Conservation (phyloP, 1,140 invertebrate genomes). For the Diorhabda elongata region DNA sequence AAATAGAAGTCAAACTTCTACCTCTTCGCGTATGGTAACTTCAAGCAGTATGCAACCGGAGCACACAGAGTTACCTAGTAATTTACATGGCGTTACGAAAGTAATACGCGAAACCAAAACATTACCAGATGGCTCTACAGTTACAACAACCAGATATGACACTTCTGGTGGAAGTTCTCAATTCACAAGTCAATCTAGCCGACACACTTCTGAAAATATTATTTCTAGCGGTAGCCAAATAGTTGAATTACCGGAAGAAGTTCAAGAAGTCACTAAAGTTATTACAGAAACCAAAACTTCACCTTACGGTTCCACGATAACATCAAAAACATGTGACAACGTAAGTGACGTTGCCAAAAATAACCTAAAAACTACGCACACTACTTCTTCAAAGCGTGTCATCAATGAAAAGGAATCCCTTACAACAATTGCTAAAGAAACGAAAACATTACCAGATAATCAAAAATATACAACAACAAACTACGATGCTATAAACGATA, state of each 20-base stretch:
- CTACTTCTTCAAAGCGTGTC: slow-evolving; percentile 5
- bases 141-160: slow-evolving; percentile 61
- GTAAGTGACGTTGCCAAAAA: slow-evolving; percentile 39
- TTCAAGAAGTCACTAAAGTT: slow-evolving; percentile 55
- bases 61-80: slow-evolving; percentile 19
- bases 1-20: slow-evolving; percentile 51
- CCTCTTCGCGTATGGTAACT: slow-evolving; percentile 48
- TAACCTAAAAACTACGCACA: neutral
- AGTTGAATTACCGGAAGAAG: slow-evolving; percentile 22
- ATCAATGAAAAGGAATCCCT: neutral
- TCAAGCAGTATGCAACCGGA: slow-evolving; percentile 10
- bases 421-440: slow-evolving; percentile 6
- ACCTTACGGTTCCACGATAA: slow-evolving; percentile 62
- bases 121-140: slow-evolving; percentile 59
- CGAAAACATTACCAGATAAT: neutral
- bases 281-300: slow-evolving; percentile 57
- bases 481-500: neutral
- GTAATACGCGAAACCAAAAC: slow-evolving; percentile 58
- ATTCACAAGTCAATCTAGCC: neutral
- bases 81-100: slow-evolving; percentile 53
- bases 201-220: neutral
- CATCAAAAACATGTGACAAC: slow-evolving; percentile 59
- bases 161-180: slow-evolving; percentile 47
- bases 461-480: neutral
- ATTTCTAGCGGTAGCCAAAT: neutral